These are phyloP conservation scores for Manis pentadactyla DNA, from an alignment of 2,797 vertebrate species.

Conservation along the genomic window DNA sequence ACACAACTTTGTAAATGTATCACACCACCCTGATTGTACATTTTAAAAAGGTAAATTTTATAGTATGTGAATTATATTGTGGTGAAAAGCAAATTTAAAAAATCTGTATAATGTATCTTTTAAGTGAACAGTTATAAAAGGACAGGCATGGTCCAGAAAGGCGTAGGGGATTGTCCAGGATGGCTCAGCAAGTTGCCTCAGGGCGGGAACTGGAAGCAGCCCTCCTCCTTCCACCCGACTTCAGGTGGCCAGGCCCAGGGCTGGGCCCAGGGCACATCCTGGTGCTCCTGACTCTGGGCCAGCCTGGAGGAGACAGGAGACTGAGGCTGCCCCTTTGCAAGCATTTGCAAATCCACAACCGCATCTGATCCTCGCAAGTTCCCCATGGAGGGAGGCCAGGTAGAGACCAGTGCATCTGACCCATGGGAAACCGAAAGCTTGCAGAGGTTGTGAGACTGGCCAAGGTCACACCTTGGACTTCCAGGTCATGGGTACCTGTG, in stretches of 20 bases:
- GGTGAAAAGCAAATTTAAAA: background rate
- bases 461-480: background rate
- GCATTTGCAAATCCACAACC: background rate
- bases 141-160: background rate
- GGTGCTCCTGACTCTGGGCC: background rate
- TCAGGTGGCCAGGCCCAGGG: background rate
- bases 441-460: background rate
- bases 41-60: constrained; percentile 3
- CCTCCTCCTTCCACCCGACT: background rate
- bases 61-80: background rate
- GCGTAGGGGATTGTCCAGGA: background rate
- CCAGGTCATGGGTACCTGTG: rapidly evolving
- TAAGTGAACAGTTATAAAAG: background rate
- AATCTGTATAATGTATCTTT: background rate
- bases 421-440: background rate
- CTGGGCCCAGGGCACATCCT: no score
- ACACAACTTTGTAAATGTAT: background rate
- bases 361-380: background rate
- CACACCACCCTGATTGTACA: background rate
- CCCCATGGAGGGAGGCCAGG: background rate
- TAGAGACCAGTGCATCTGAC: background rate
- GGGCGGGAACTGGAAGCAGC: background rate
- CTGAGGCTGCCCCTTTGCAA: background rate
- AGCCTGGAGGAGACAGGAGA: background rate
- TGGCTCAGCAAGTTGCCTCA: background rate